phyloP scores from a whole-genome alignment of 2,797 vertebrate genomes.

The Esox lucius region DNA sequence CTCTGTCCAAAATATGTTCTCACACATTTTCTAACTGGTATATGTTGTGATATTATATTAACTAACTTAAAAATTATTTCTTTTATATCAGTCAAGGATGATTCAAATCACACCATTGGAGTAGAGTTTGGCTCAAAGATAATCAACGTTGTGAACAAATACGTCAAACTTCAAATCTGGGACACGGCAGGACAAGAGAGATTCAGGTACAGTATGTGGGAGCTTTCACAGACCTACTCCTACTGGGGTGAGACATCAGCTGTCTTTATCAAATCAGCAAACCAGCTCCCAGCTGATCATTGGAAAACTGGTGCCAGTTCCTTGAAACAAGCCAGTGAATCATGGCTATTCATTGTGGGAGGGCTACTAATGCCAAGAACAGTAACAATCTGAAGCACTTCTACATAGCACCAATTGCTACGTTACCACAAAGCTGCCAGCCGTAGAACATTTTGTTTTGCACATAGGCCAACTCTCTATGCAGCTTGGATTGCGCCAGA shows the following conservation, averaged over 20 bases:
- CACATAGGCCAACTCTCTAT: neutral
- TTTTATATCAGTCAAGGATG: constrained; percentile 84
- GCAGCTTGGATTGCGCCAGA: neutral
- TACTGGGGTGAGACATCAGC: neutral
- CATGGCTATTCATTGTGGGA: neutral
- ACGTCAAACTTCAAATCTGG: constrained; percentile 94
- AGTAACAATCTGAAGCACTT: neutral
- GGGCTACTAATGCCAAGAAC: neutral
- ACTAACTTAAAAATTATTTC: neutral
- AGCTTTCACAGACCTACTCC: neutral
- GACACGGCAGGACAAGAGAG: constrained; percentile 92
- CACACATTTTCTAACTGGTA: neutral
- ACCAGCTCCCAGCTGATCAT: neutral
- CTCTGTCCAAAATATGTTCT: constrained; percentile 10
- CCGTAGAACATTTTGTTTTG: neutral
- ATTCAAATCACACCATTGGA: constrained; percentile 93
- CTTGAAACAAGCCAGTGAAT: neutral
- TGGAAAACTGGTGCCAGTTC: neutral
- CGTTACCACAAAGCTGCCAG: too few species aligned
- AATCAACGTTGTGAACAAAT: constrained; percentile 90
- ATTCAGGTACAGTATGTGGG: constrained; percentile 77
- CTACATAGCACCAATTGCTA: neutral
- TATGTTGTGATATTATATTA: constrained; percentile 1
- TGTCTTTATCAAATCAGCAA: neutral
- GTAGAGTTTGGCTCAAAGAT: constrained; percentile 95